Conservation (phyloP, 1,140 invertebrate species). For the Penaeus indicus region DNA sequence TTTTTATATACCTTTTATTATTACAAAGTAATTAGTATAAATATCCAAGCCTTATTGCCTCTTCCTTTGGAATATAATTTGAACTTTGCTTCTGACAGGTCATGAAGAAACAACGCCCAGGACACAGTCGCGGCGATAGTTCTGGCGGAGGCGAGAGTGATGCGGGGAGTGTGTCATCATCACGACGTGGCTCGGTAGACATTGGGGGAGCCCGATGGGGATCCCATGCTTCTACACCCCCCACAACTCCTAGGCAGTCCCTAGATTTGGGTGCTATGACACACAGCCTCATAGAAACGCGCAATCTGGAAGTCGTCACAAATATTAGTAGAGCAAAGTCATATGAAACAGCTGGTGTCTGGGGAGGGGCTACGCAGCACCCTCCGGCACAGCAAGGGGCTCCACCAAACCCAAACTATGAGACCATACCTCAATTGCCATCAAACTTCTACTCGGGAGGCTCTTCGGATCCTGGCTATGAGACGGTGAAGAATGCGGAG, state of each 20-base stretch:
- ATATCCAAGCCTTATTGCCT: neutral
- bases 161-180: constrained; percentile 45
- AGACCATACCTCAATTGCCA: constrained; percentile 53
- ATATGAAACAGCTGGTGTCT: constrained; percentile 44
- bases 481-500: constrained; percentile 64
- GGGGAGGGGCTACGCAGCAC: constrained; percentile 39
- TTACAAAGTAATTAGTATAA: no score
- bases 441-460: constrained; percentile 53
- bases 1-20: no score
- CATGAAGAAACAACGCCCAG: constrained; percentile 63
- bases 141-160: constrained; percentile 56
- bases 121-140: constrained; percentile 63
- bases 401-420: constrained; percentile 52
- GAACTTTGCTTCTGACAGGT: constrained; percentile 42
- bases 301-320: constrained; percentile 38
- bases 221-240: constrained; percentile 54
- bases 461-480: constrained; percentile 63
- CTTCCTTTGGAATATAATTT: neutral
- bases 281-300: constrained; percentile 54
- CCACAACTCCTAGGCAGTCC: constrained; percentile 49
- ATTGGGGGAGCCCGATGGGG: constrained; percentile 45
- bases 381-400: neutral
- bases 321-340: constrained; percentile 58
- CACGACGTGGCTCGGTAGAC: constrained; percentile 54
- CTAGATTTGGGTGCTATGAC: constrained; percentile 55